Base-by-base conservation (phyloP, 1,140 invertebrate genomes). In the Chelonus insularis region DNA sequence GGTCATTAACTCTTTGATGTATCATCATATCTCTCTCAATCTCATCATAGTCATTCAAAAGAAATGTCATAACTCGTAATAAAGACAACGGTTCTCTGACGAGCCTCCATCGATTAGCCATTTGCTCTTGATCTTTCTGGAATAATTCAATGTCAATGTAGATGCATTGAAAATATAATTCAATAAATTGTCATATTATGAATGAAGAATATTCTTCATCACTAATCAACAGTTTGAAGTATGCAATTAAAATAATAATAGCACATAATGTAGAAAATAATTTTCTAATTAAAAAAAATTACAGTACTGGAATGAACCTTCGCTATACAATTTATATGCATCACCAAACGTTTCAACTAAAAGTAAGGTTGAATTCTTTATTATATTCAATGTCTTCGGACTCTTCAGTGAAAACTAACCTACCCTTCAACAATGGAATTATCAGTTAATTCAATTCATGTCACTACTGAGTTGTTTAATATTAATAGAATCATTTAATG, bases 31-130 rank as follows among this genome's bases (percentile, higher is more conserved):
- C 14, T 39, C n/a, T 14, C n/a, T 18, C 16, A 51, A n/a, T 21
- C 23, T 7, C 16, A 23, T 32, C 1, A 51, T 51, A 20, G 8
- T 20, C 20, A 9, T n/a, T 39, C 8, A 1, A 18, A 39, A n/a
- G 52, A 56, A 23, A n/a, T 41, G 52, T 56, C 39, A 41, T n/a
- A n/a, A n/a, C n/a, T 56, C 52, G 12, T 21, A 25, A 41, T 39
- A 21, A 21, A 9, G 37, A 12, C 37, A 39, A 39, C 36, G 52
- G 21, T 41, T 56, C n/a, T 56, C 21, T 43, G 52, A 43, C 52
- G 37, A 56, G 52, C 52, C 52, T 43, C 52, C 37, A 21, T 16
- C 41, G 36, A 39, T 39, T n/a, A 16, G 12, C 52, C n/a, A 54
- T 11, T 54, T 16, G 21, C 16, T 39, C 34, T 36, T 20, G 32